Base-by-base conservation (phyloP, 2,113 vertebrate species). In the Ceratotherium simum region DNA sequence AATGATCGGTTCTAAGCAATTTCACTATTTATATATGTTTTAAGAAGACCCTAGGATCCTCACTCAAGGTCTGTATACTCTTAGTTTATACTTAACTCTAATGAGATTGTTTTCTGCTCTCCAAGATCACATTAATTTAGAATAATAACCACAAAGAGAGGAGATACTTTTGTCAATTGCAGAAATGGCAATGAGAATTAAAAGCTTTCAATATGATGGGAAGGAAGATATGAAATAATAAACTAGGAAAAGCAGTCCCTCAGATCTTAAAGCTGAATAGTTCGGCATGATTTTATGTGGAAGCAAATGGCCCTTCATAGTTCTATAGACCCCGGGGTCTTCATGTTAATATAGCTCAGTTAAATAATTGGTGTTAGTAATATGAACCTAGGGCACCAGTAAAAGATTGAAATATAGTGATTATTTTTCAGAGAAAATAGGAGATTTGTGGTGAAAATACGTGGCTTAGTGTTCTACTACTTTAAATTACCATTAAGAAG, bases 281-380 rank as follows among this genome's bases (percentile, higher is more conserved):
- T 33, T 93, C 18, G 73, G 12, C 80, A 56, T 60, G 70, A 80
- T 94, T 87, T 96, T 93, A 73, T 75, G 33, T 17, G 62, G 25
- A 79, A 31, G 33, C 3, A 90, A 95, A 88, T 84, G 25, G 13
- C 17, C 64, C 14, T 83, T 80, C n/a, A 46, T 17, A 87, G 10
- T 58, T 84, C 42, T 2, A 92, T 11, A 85, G 51, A 21, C 39
- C 31, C 42, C 56, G 54, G 2, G 8, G 42, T 94, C 84, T 94
- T 90, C 9, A 76, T 62, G 39, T 54, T 93, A 94, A 87, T 75
- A 89, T 64, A 70, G 14, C 14, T 95, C 65, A 91, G 62, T 70
- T 79, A 80, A 95, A 80, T 97, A 96, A 95, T 64, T 93, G 27
- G 17, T 67, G 70, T 72, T 96, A 83, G 83, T 97, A 81, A 96